These are phyloP conservation scores for Antitype chi DNA, from an alignment of 2,888 invertebrate species.

Conservation along the genomic window DNA sequence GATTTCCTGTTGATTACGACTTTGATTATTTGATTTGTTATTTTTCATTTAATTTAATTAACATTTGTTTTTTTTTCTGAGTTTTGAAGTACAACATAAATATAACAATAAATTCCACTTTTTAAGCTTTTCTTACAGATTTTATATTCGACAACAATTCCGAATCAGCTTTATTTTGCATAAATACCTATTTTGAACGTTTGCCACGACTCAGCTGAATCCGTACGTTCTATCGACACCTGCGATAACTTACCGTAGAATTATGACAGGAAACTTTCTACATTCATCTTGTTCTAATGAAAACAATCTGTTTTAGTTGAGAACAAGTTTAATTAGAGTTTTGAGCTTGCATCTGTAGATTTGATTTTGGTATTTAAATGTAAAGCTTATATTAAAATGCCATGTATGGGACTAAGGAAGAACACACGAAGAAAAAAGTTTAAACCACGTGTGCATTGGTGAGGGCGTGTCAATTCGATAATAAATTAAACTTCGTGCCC, in stretches of 20 bases:
- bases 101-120: background rate
- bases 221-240: conserved; percentile 56
- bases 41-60: no score
- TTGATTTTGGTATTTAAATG: conserved; percentile 20
- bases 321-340: conserved; percentile 75
- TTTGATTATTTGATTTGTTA: no score
- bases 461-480: background rate
- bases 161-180: conserved; percentile 13
- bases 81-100: no score
- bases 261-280: conserved; percentile 75
- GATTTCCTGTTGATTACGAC: no score
- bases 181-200: conserved; percentile 34
- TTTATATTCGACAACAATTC: background rate
- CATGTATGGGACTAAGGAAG: background rate
- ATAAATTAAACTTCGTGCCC: background rate
- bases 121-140: no score
- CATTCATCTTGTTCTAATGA: conserved; percentile 79
- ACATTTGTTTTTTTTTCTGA: no score
- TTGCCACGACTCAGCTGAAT: conserved; percentile 24
- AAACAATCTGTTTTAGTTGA: conserved; percentile 75
- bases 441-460: background rate
- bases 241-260: conserved; percentile 62
- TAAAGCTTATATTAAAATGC: background rate
- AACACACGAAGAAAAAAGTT: background rate
- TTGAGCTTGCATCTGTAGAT: conserved; percentile 33